Conservation (phyloP, 1,140 invertebrate species). For the Zophobas morio region DNA sequence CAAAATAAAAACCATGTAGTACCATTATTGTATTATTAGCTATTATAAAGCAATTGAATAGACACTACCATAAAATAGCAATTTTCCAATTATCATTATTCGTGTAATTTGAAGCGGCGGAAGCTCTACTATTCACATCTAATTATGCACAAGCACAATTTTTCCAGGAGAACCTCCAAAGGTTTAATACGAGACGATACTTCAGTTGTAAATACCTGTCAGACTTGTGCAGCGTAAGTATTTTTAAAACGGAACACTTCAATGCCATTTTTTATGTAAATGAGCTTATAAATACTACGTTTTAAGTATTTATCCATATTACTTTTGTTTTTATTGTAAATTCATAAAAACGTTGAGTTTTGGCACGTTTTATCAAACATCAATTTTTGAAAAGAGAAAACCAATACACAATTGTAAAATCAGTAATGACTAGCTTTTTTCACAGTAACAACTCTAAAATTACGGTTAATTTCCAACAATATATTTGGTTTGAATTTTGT, state of each 20-base stretch:
- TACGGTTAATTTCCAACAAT: neutral
- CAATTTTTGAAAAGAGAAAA: conserved; percentile 15
- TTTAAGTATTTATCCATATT: neutral
- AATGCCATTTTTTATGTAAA: conserved; percentile 35
- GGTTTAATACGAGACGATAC: neutral
- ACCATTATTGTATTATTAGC: neutral
- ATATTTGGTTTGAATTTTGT: neutral
- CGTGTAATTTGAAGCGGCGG: neutral
- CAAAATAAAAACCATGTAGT: no score
- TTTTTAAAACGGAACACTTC: conserved; percentile 9
- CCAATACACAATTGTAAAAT: neutral
- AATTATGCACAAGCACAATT: neutral
- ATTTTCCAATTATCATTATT: neutral
- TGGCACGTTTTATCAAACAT: conserved; percentile 4
- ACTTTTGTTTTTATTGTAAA: neutral
- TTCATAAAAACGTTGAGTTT: neutral
- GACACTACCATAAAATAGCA: neutral
- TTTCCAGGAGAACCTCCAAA: no score
- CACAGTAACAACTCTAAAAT: neutral
- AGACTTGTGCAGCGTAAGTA: conserved; percentile 19
- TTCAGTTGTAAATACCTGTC: conserved; percentile 20
- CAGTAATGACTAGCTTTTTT: neutral
- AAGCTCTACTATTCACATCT: neutral
- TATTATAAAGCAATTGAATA: neutral
- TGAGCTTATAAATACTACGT: conserved; percentile 12